Percentiles rank a stretch among this genome's conserved stretches.
These are phyloP conservation scores for Myotis davidii DNA, from an alignment of 2,113 vertebrate species.

Conservation along the genomic window DNA sequence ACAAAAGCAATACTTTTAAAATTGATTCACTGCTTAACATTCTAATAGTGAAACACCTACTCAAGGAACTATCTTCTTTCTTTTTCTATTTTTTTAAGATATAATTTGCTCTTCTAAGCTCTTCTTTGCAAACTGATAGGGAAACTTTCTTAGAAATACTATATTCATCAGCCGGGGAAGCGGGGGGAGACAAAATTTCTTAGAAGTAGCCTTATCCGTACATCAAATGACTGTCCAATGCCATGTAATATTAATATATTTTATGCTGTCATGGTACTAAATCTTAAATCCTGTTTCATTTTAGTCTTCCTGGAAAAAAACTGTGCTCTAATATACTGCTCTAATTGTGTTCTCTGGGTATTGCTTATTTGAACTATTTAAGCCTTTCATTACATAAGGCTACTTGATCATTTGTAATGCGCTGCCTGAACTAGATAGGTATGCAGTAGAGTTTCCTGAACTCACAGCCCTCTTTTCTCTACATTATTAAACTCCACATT, in stretches of 20 bases:
- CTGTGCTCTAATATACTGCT: not conserved
- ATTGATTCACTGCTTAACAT: not conserved
- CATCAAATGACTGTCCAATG: not conserved
- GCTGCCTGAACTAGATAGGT: constrained; percentile 32
- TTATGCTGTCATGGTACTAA: not conserved
- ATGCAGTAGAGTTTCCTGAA: constrained; percentile 57
- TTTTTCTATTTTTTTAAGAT: not conserved
- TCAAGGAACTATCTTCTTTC: not conserved
- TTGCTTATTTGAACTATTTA: constrained; percentile 64
- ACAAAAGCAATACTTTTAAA: not conserved
- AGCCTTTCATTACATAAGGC: constrained; percentile 71
- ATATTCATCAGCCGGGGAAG: not conserved
- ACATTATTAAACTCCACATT: constrained; percentile 37
- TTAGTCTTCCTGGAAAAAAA: not conserved
- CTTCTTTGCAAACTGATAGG: not conserved
- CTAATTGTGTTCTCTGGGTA: constrained; percentile 59
- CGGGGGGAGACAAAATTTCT: not conserved
- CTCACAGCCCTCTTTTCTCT: constrained; percentile 24
- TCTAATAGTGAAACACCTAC: not conserved
- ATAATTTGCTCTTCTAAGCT: not conserved
- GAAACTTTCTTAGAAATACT: not conserved
- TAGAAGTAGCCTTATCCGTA: not conserved
- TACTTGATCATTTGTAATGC: constrained; percentile 78
- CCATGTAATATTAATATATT: not conserved
- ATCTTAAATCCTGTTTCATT: not conserved